phyloP scores from a whole-genome alignment of 2,113 vertebrate species.

The Scomber scombrus region DNA sequence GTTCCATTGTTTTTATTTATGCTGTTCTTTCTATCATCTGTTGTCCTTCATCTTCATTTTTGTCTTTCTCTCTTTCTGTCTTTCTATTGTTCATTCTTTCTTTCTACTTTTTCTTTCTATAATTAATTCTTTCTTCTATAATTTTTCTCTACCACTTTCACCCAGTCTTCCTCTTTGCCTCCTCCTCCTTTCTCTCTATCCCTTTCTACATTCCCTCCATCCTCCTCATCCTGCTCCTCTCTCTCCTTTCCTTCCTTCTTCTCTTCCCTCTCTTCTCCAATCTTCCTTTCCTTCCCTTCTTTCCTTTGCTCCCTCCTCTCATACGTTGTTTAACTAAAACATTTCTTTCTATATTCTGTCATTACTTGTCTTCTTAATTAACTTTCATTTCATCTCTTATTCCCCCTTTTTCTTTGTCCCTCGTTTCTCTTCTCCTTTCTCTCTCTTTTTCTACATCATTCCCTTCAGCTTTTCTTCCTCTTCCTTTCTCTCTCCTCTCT shows the following conservation, averaged over 20 bases:
- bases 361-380: no score
- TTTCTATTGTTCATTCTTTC: background rate
- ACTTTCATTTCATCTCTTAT: no score
- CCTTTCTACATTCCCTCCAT: background rate
- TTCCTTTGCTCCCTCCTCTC: background rate
- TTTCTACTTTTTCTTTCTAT: background rate
- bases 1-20: no score
- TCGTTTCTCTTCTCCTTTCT: background rate
- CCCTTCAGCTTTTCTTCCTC: no score
- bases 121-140: background rate
- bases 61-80: background rate
- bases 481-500: background rate
- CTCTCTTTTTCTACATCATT: no score
- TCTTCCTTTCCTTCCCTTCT: background rate
- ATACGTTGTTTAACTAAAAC: no score
- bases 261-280: background rate
- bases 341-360: no score
- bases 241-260: background rate
- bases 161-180: background rate
- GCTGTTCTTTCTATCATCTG: background rate
- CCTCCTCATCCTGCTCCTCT: background rate
- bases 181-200: background rate
- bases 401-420: no score
- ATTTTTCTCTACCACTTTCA: background rate
- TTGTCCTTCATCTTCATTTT: background rate